These are phyloP conservation scores for Cynopterus brachyotis DNA, from an alignment of 2,113 vertebrate genomes.

Conservation along the genomic window DNA sequence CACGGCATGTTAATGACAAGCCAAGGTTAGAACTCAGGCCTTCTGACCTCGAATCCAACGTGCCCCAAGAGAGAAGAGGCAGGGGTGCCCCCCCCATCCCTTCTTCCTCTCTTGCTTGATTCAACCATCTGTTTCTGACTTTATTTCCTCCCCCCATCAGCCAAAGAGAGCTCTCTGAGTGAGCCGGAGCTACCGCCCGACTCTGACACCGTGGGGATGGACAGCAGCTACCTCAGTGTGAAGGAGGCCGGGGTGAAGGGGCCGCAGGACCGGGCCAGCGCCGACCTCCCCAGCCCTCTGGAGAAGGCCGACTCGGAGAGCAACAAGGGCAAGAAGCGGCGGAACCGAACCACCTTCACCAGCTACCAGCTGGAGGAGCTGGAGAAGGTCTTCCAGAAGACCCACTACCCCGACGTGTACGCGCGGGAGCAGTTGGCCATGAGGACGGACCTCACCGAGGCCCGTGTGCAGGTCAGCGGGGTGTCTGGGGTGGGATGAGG, in stretches of 20 bases:
- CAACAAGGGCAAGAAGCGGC: constrained; percentile 98
- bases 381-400: constrained; percentile 99
- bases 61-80: too few species aligned
- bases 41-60: background rate
- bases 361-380: constrained; percentile 99
- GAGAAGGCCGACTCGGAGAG: constrained; percentile 95
- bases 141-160: constrained; percentile 77
- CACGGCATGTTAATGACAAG: background rate
- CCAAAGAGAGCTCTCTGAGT: constrained; percentile 92
- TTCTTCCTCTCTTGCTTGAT: background rate
- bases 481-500: fast-evolving
- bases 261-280: constrained; percentile 87
- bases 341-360: constrained; percentile 99
- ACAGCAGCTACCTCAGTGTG: constrained; percentile 93
- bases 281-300: constrained; percentile 89
- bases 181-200: constrained; percentile 90
- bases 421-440: constrained; percentile 98
- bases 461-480: constrained; percentile 93
- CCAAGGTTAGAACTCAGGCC: background rate
- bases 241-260: constrained; percentile 91
- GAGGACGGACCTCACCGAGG: constrained; percentile 98
- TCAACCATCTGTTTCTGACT: background rate
- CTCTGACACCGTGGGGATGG: constrained; percentile 93
- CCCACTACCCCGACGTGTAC: constrained; percentile 98
- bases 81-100: fast-evolving